These are phyloP conservation scores for Aplidium turbinatum DNA, from an alignment of 23 tunicate species.

Conservation along the genomic window DNA sequence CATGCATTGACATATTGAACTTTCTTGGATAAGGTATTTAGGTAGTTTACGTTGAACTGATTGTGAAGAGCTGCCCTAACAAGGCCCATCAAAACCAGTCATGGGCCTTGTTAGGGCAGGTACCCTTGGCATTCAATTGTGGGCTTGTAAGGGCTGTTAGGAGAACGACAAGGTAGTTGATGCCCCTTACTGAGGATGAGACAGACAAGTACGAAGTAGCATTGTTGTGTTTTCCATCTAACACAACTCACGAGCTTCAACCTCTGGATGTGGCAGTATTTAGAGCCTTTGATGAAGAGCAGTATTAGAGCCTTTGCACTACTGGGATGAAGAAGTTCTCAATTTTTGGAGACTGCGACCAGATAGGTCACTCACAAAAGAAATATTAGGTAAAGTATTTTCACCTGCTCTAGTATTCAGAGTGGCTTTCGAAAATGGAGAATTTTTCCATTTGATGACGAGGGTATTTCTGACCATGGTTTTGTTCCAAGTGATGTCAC, in stretches of 20 bases:
- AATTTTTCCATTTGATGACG: neutral
- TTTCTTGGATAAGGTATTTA: no score
- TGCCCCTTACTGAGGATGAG: conserved; percentile 4
- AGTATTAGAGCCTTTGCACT: no score
- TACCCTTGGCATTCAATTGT: no score
- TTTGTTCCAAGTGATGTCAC: conserved; percentile 13
- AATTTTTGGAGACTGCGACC: conserved; percentile 19
- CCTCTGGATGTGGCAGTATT: conserved; percentile 9
- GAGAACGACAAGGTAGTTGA: no score
- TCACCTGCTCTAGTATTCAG: conserved; percentile 7
- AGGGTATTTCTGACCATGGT: conserved; percentile 4
- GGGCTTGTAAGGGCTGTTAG: no score
- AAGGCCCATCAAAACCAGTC: no score
- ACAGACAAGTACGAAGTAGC: conserved; percentile 7
- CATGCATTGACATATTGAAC: no score
- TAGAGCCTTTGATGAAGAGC: conserved; percentile 17
- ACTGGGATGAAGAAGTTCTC: conserved; percentile 6
- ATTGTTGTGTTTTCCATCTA: conserved; percentile 4
- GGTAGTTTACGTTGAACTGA: no score
- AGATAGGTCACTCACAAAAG: conserved; percentile 1
- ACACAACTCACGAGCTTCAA: conserved; percentile 13
- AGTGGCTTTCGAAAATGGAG: conserved; percentile 11
- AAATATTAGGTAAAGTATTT: neutral
- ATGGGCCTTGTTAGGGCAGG: no score
- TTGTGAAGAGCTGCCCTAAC: no score